Percentiles rank a stretch among this genome's conserved stretches.
Evolutionary conservation across 2,888 invertebrate genomes (phyloP).

Genomic region (Prosapia bicincta): DNA sequence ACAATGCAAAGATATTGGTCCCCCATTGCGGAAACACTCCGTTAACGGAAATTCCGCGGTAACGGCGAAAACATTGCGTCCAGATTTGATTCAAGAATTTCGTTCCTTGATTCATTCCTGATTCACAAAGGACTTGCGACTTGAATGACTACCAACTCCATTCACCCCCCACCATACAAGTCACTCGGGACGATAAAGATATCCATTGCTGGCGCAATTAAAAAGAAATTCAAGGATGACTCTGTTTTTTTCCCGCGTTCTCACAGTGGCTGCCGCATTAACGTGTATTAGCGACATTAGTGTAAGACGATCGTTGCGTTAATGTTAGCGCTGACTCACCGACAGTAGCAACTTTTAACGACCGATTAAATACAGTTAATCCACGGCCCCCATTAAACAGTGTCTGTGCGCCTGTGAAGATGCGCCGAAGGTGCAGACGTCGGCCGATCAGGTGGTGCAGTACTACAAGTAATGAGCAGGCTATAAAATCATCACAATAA

Average conservation of each 20-base stretch:
- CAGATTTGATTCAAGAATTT: too few relatives aligned
- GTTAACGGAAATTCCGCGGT: too few relatives aligned
- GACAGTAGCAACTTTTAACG: conserved; percentile 14
- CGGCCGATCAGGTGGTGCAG: too few relatives aligned
- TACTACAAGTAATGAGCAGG: too few relatives aligned
- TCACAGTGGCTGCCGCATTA: conserved; percentile 25
- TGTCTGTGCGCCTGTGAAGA: not conserved
- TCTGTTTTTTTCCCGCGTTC: conserved; percentile 6
- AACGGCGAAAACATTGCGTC: too few relatives aligned
- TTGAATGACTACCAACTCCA: not conserved
- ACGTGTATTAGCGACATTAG: conserved; percentile 28
- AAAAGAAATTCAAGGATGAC: conserved; percentile 22
- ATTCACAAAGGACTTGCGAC: too few relatives aligned
- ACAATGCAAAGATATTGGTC: too few relatives aligned
- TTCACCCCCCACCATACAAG: not conserved
- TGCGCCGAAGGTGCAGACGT: too few relatives aligned
- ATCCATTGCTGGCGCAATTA: conserved; percentile 17
- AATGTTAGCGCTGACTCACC: not conserved
- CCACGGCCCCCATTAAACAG: conserved; percentile 20
- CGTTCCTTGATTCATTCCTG: too few relatives aligned
- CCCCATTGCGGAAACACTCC: too few relatives aligned
- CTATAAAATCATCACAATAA: too few relatives aligned
- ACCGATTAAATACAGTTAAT: conserved; percentile 26
- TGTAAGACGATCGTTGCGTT: conserved; percentile 22
- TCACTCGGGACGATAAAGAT: not conserved